phyloP scores from a whole-genome alignment of 2,797 vertebrate genomes.

The Microctenopoma steveboyesi region DNA sequence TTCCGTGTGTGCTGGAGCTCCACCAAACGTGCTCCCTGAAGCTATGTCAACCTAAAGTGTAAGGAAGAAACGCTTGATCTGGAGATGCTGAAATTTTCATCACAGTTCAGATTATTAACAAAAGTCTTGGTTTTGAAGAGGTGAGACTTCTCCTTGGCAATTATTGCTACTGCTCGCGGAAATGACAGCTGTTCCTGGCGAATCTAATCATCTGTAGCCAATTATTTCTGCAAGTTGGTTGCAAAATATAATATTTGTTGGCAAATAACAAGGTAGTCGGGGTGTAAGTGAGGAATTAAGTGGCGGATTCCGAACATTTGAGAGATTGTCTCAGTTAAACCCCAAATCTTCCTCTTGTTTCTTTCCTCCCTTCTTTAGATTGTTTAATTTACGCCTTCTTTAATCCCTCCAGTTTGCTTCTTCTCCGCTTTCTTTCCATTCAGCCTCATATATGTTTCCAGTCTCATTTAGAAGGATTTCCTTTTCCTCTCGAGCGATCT shows the following conservation, averaged over 20 bases:
- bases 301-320: conserved; percentile 13
- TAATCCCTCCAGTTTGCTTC: not conserved
- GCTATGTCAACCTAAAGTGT: not conserved
- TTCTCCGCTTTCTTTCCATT: conserved; percentile 1
- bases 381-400: not conserved
- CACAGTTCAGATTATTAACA: conserved; percentile 9
- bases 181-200: conserved; percentile 4
- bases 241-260: not conserved
- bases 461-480: conserved; percentile 36
- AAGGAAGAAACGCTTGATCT: not conserved
- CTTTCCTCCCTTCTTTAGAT: not conserved
- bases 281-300: conserved; percentile 4
- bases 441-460: conserved; percentile 39
- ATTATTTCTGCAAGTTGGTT: conserved; percentile 14
- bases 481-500: conserved; percentile 54
- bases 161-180: not conserved
- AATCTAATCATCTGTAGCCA: conserved; percentile 24
- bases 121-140: conserved; percentile 12
- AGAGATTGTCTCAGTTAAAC: not conserved
- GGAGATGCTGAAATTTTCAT: not conserved
- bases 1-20: too few relatives aligned
- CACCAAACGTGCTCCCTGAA: not conserved
- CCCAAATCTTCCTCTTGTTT: not conserved
- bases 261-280: not conserved
- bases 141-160: conserved; percentile 6